phyloP scores from a whole-genome alignment of 2,113 vertebrate genomes.

The Pangasianodon hypophthalmus region DNA sequence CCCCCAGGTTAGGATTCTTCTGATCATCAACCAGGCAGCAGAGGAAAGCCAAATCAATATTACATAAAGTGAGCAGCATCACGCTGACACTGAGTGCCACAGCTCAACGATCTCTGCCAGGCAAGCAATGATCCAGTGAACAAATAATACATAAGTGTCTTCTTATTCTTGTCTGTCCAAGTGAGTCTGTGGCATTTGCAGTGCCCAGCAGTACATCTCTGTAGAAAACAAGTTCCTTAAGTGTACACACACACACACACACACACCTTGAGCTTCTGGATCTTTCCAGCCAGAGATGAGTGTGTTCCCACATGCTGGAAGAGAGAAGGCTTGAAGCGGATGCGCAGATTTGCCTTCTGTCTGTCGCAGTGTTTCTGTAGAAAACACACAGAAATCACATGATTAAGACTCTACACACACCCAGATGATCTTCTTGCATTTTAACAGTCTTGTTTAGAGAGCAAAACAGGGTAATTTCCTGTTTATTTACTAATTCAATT shows the following conservation, averaged over 20 bases:
- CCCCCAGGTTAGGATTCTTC: constrained; percentile 20
- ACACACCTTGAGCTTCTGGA: constrained; percentile 94
- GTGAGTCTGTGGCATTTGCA: background rate
- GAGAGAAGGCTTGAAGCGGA: constrained; percentile 96
- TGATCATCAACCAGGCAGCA: constrained; percentile 23
- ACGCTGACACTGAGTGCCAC: constrained; percentile 1
- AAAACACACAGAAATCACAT: background rate
- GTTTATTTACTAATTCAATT: background rate
- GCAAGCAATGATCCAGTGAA: constrained; percentile 8
- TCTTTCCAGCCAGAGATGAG: constrained; percentile 96
- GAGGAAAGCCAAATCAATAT: constrained; percentile 43
- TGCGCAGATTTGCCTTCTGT: constrained; percentile 96
- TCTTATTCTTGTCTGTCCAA: constrained; percentile 15
- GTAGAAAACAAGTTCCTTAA: background rate
- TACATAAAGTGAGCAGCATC: constrained; percentile 2
- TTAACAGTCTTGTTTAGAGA: background rate
- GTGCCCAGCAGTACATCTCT: background rate
- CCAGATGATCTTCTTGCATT: background rate
- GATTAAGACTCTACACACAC: background rate
- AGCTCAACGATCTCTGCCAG: background rate
- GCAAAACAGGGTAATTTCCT: background rate
- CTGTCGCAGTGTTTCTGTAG: constrained; percentile 95
- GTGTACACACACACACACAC: constrained; percentile 40
- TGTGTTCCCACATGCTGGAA: constrained; percentile 98
- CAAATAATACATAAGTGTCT: constrained; percentile 44